Base-by-base conservation (phyloP, 2,888 invertebrate genomes). In the Drosophila lacicola region DNA sequence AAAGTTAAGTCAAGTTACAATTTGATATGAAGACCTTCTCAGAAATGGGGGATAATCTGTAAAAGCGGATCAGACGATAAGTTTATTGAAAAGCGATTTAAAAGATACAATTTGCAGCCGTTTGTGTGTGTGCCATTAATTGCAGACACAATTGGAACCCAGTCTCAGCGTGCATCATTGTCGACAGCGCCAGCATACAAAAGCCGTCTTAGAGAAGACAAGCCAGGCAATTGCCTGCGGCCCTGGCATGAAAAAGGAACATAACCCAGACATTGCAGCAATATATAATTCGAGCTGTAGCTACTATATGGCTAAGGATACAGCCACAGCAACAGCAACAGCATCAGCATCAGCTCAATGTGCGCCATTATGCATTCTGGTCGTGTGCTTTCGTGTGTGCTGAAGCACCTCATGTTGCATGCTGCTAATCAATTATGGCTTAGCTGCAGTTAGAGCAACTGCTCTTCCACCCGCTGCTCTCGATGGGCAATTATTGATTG, bases 401-500 rank as follows among this genome's bases (percentile, higher is more conserved):
- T 73, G 72, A 85, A 88, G 86, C 83, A 89, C 78, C 78, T 83
- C 75, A 73, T 88, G 83, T 89, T 89, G 88, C 85, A 88, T 88
- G 86, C 76, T 68, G 87, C 86, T 86, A 89, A 86, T 86, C 86
- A 86, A 89, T 89, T 88, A 82, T 73, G 82, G 66, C 70, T 71
- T 77, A 58, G 72, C 75, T 74, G 75, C 79, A 64, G 79, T 57
- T 70, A 45, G 47, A 73, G 70, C 68, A 56, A 58, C 66, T 69
- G 74, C 66, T 78, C 78, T 82, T 89, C 85, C 88, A 87, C 75
- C 86, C 74, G 81, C 73, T 78, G 88, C 86, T 56, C 69, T 88
- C 88, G 83, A 82, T 89, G 89, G 85, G 90, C 90, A 90, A 90
- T 90, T 88, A 90, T 88, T 89, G 90, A 88, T 88, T 90, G 90